Conservation (phyloP, 2,113 vertebrate species). For the Dipodomys stephensi region DNA sequence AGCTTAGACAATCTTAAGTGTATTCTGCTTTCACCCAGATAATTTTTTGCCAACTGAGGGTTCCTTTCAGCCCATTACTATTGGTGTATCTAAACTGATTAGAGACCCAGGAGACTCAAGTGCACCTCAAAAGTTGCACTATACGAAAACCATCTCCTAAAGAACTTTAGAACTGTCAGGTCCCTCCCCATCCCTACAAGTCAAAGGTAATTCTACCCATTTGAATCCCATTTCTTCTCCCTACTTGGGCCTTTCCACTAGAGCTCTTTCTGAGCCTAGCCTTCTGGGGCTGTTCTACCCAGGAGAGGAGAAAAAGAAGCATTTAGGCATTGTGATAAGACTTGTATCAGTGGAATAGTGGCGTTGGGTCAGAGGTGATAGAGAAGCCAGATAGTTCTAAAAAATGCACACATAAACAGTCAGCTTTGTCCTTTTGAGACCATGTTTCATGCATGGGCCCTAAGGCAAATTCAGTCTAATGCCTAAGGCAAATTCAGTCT, state of each 20-base stretch:
- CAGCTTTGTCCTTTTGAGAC: too few species aligned
- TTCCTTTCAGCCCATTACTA: not conserved
- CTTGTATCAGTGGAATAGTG: not conserved
- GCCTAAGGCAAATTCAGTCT: not conserved
- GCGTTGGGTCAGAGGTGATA: not conserved
- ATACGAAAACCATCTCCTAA: not conserved
- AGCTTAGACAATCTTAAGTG: slow-evolving; percentile 46
- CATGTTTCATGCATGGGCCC: not conserved
- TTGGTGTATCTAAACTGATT: too few species aligned
- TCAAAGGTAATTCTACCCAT: not conserved
- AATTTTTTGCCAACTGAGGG: not conserved
- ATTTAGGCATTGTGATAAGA: not conserved
- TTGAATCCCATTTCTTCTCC: not conserved
- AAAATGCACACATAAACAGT: not conserved
- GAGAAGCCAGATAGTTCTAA: not conserved
- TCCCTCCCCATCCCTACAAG: not conserved
- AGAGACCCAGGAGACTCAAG: not conserved
- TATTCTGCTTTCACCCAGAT: slow-evolving; percentile 48
- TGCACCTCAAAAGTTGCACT: not conserved
- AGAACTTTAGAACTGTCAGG: not conserved
- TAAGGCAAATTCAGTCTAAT: not conserved
- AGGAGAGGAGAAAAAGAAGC: fast-evolving
- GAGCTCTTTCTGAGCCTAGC: not conserved
- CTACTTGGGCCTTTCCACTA: not conserved
- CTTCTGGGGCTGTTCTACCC: not conserved